Percentiles rank a stretch among this genome's conserved stretches.
phyloP scores from a whole-genome alignment of 2,113 vertebrate genomes.

The Vidua macroura region DNA sequence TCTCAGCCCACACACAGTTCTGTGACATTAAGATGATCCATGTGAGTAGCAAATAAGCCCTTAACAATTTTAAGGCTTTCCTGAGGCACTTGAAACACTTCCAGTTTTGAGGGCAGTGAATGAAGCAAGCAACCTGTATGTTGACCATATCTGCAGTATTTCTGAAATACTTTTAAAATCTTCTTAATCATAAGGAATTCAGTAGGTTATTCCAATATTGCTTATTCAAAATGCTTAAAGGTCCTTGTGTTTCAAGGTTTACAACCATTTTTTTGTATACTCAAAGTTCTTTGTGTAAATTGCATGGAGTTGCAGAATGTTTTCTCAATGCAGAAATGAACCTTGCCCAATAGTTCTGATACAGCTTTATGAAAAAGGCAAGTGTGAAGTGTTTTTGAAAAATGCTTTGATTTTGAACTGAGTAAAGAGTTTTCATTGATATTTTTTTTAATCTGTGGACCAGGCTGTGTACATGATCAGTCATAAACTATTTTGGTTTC shows the following conservation, averaged over 20 bases:
- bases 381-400: background rate
- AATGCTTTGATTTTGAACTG: background rate
- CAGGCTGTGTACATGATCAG: background rate
- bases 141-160: rapidly evolving
- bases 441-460: background rate
- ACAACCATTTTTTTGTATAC: background rate
- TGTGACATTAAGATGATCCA: background rate
- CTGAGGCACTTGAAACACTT: background rate
- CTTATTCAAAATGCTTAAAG: background rate
- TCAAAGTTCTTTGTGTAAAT: background rate
- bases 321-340: background rate
- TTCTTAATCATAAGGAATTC: background rate
- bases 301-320: background rate
- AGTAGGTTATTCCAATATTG: background rate
- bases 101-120: rapidly evolving
- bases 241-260: background rate
- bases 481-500: background rate
- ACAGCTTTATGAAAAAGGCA: background rate
- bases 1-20: background rate
- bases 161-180: background rate
- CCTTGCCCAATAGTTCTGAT: background rate
- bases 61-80: background rate
- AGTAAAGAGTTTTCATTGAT: background rate
- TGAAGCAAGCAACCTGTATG: background rate
- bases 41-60: background rate